Percentiles rank a stretch among this genome's conserved stretches.
Evolutionary conservation across 1,140 invertebrate genomes (phyloP).

Genomic region (Elysia chlorotica): DNA sequence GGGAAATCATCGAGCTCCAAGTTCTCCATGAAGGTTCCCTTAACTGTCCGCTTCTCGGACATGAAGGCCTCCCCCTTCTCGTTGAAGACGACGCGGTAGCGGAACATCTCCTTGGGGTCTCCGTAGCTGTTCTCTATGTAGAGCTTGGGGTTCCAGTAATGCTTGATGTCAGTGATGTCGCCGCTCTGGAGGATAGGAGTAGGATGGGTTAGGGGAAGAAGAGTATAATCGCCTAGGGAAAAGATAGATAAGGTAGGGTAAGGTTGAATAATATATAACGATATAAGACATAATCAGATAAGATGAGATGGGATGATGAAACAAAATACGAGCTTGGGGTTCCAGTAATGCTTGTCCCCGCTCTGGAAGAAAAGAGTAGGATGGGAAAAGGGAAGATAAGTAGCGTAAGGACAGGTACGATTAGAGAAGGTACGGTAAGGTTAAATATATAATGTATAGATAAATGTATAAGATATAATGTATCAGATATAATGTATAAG

Average conservation of each 20-base stretch:
- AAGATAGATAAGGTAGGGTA: too few relatives aligned
- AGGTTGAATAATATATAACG: too few relatives aligned
- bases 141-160: slow-evolving; percentile 60
- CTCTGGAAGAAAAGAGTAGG: slow-evolving; percentile 31
- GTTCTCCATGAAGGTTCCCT: slow-evolving; percentile 61
- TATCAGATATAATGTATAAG: too few relatives aligned
- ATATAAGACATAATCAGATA: too few relatives aligned
- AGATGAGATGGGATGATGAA: too few relatives aligned
- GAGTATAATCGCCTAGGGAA: too few relatives aligned
- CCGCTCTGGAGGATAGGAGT: slow-evolving; percentile 32
- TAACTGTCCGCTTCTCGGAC: slow-evolving; percentile 55
- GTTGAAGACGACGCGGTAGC: slow-evolving; percentile 51
- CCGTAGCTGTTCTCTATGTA: slow-evolving; percentile 61
- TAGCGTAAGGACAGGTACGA: too few relatives aligned
- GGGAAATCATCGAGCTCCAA: slow-evolving; percentile 60
- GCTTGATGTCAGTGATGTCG: slow-evolving; percentile 51
- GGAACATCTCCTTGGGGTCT: slow-evolving; percentile 58
- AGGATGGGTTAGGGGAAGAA: too few relatives aligned
- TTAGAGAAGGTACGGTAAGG: too few relatives aligned
- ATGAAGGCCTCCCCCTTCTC: slow-evolving; percentile 56
- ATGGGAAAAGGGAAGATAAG: too few relatives aligned
- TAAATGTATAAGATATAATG: too few relatives aligned
- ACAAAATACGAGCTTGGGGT: slow-evolving; percentile 56
- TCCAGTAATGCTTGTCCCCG: slow-evolving; percentile 55
- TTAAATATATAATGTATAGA: too few relatives aligned